These are phyloP conservation scores for Eumacrocentrus americanus DNA, from an alignment of 2,888 invertebrate species.

Conservation along the genomic window DNA sequence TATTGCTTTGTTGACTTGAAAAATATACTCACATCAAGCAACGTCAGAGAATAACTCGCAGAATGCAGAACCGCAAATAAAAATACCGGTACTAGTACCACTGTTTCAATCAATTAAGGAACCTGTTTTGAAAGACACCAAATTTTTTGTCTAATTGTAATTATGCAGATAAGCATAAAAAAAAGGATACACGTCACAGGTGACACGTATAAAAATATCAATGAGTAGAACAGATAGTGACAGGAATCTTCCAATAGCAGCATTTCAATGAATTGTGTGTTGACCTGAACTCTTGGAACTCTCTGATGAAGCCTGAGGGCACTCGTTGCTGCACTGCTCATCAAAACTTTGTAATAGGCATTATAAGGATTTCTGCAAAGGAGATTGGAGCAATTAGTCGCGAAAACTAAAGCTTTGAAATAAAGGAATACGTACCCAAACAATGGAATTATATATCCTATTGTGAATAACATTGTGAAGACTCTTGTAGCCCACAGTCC, in stretches of 20 bases:
- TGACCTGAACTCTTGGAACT: constrained; percentile 82
- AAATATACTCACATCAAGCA: constrained; percentile 84
- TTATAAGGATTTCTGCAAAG: constrained; percentile 74
- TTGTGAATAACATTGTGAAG: constrained; percentile 80
- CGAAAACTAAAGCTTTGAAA: constrained; percentile 17
- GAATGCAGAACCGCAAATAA: constrained; percentile 93
- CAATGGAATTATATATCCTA: constrained; percentile 85
- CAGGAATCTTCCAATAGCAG: constrained; percentile 91
- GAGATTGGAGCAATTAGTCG: constrained; percentile 2
- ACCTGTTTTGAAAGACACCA: background rate
- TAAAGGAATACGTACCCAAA: constrained; percentile 74
- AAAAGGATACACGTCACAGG: constrained; percentile 90
- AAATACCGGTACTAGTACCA: constrained; percentile 89
- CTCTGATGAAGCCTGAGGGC: constrained; percentile 95
- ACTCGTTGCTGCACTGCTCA: constrained; percentile 93
- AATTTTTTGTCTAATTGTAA: too few relatives aligned
- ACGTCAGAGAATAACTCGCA: constrained; percentile 86
- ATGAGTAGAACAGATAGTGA: constrained; percentile 94
- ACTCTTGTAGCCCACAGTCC: constrained; percentile 87
- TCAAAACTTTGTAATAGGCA: constrained; percentile 88
- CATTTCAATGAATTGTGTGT: constrained; percentile 79
- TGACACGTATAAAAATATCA: constrained; percentile 90
- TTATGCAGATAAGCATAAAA: too few relatives aligned
- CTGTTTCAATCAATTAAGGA: constrained; percentile 61
- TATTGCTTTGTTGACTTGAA: background rate